Base-by-base conservation (phyloP, 2,113 vertebrate genomes). In the Promerops cafer region DNA sequence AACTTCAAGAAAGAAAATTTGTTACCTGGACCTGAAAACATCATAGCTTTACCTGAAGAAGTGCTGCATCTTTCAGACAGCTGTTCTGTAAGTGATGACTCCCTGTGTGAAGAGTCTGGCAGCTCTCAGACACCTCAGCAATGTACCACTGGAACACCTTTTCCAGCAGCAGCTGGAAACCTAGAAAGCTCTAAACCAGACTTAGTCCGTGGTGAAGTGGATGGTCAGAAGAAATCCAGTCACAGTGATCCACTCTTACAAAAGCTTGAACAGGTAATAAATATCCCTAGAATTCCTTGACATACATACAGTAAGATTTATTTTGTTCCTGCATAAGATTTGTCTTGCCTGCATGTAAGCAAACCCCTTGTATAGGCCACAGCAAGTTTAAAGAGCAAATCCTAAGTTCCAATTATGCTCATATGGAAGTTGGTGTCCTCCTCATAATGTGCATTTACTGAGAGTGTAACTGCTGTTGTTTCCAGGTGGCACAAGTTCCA, bases 231-330 rank as follows among this genome's bases (percentile, higher is more conserved):
- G 83, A 97, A 97, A 76, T 77, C 68, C 2, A 27, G 39, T 77
- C 93, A 56, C 65, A 97, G 97, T 4, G 95, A 98, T 74, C 96
- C 98, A 13, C 97, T 99, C 78, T 96, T 97, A 65, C 97, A 98
- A 84, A 99, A 98, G 92, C 98, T 99, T 13, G 98, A 99, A 74
- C 98, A 99, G 98, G 99, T 99, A 97, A 37, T 40, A 68, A 33
- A 33, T 49, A 71, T 12, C 35, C 60, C 16, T 81, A 39, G 52
- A 83, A 56, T 42, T 77, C 23, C 31, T 56, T 87, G 17, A 24
- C 2, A 0, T 50, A 27, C 2, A 17, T 31, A 20, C 10, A 10
- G 42, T 30, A 75, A n/a, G 39, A 52, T 83, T 44, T 57, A 16
- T 68, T 92, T 79, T 91, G 18, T 83, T 87, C 44, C n/a, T 72